Conservation (phyloP, 2,888 invertebrate species). For the Eilema caniola region DNA sequence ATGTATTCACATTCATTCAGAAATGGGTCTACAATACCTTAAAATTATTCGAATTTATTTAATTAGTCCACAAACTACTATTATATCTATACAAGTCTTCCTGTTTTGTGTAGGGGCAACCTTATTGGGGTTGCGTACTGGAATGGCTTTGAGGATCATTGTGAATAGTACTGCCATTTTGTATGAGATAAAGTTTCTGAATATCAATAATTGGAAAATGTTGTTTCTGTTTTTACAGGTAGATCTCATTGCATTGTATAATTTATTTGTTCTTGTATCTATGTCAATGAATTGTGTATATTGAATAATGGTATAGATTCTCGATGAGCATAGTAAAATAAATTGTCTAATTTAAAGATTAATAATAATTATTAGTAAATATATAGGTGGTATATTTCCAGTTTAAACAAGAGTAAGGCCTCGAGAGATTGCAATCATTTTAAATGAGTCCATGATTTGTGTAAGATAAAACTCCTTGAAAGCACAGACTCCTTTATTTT, state of each 20-base stretch:
- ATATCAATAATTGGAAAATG: conserved; percentile 26
- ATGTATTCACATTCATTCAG: not conserved
- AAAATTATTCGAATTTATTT: not conserved
- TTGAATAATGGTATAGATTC: conserved; percentile 49
- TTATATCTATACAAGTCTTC: not conserved
- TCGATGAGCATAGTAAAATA: conserved; percentile 48
- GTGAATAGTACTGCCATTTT: conserved; percentile 42
- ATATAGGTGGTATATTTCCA: conserved; percentile 44
- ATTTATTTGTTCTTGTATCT: conserved; percentile 52
- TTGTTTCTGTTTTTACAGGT: conserved; percentile 41
- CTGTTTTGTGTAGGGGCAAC: not conserved
- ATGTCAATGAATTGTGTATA: conserved; percentile 54
- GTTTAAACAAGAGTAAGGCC: conserved; percentile 39
- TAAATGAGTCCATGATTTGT: conserved; percentile 9
- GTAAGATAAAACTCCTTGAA: not conserved
- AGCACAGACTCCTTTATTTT: not conserved
- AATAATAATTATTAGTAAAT: conserved; percentile 50
- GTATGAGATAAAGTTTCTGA: conserved; percentile 27
- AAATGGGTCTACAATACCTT: conserved; percentile 38
- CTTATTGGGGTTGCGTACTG: conserved; percentile 28
- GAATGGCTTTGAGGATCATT: conserved; percentile 27
- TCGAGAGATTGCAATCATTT: conserved; percentile 33
- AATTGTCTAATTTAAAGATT: conserved; percentile 48
- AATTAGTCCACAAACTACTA: not conserved
- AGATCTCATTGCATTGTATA: conserved; percentile 59